Evolutionary conservation across 2,888 invertebrate species (phyloP), one percentile per base, ranked within the genome.

Genomic region (Mythimna pallens): DNA sequence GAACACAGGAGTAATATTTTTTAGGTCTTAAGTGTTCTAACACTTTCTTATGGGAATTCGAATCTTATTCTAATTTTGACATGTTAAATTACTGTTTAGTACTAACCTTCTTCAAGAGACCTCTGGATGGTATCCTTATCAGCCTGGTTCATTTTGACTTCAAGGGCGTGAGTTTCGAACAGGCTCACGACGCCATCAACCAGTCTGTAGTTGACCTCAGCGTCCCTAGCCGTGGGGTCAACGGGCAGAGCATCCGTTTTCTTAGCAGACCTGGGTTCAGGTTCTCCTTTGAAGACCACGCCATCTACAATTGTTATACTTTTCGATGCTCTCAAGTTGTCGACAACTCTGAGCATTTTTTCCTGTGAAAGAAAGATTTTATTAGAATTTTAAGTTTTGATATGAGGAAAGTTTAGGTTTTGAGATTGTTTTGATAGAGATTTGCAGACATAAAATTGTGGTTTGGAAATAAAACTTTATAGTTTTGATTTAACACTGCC

Each of bases 51-150:
- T 3, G 17, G 61, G 40, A 61, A 40, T 22, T 61, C 17, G 22
- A 61, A 40, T 22, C 8, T 40, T 61, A 61, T 25, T 22, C 25
- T 12, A 6, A 2, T 17, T 22, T 22, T 14, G 14, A 61, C 9
- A 22, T 14, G 3, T 59, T 12, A 20, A 10, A 12, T 4, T 10
- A n/a, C 17, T n/a, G 36, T 55, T 64, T 22, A 22, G 10, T 36
- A 67, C 74, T 81, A 97, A 98, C 98, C 98, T 97, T 98, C 98
- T 89, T 98, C 98, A 65, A 98, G 95, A n/a, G 98, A 98, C 84
- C 98, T 97, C 89, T 98, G 97, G 91, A 98, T 97, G 87, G 98
- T 98, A 84, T 97, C 97, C 84, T 98, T 97, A 59, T 98, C 97
- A 66, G 97, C 97, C 78, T 97, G 97, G 86, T 98, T 98, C 87